A percentile compares a stretch with the other conserved stretches of the same genome.
phyloP scores from a whole-genome alignment of 2,797 vertebrate species.

The Acrossocheilus wenchowensis region DNA sequence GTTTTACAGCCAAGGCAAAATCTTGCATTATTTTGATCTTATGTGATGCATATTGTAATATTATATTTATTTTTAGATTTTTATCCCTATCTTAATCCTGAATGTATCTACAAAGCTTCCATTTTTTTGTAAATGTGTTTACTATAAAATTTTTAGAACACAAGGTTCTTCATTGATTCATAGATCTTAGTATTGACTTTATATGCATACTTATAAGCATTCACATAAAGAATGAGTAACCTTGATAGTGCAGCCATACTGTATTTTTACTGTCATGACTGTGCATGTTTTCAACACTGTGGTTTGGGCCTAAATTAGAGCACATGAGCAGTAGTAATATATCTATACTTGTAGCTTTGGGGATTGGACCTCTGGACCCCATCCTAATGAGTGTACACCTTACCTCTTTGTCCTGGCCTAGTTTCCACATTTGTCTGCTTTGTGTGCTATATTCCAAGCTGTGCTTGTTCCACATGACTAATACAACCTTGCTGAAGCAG shows the following conservation, averaged over 20 bases:
- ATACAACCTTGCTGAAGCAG: slow-evolving; percentile 57
- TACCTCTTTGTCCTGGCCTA: slow-evolving; percentile 67
- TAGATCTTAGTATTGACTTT: not conserved
- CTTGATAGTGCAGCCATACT: not conserved
- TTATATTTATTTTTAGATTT: not conserved
- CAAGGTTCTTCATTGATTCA: not conserved
- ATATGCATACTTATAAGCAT: not conserved
- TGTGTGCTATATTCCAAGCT: slow-evolving; percentile 62
- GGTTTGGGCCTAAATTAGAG: slow-evolving; percentile 64
- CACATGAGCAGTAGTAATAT: slow-evolving; percentile 55
- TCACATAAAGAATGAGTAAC: not conserved
- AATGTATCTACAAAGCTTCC: not conserved
- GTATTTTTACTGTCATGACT: slow-evolving; percentile 11
- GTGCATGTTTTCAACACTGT: slow-evolving; percentile 38
- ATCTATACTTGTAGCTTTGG: slow-evolving; percentile 62
- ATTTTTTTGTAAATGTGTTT: not conserved
- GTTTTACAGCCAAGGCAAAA: not conserved
- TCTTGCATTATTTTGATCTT: not conserved
- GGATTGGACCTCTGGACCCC: slow-evolving; percentile 71
- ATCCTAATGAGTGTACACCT: slow-evolving; percentile 74
- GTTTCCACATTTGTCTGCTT: slow-evolving; percentile 66
- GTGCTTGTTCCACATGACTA: slow-evolving; percentile 61
- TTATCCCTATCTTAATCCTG: too few relatives aligned
- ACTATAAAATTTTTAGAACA: too few relatives aligned
- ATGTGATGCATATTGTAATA: not conserved